Conservation (phyloP, 53 echinoderm and acorn worm species). For the Echinarachnius parma region DNA sequence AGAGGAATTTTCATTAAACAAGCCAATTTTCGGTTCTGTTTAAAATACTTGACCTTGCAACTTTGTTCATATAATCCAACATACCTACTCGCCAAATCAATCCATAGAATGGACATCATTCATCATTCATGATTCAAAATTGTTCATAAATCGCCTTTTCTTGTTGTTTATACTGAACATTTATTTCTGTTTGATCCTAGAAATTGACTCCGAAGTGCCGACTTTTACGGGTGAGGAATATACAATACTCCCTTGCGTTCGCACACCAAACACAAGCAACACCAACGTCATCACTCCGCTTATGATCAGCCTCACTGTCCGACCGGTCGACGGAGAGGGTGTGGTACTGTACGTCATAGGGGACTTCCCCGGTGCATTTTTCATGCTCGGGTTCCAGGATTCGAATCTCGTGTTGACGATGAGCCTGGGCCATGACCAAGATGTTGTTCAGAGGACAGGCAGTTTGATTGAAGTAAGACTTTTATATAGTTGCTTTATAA, state of each 20-base stretch:
- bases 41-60: no score
- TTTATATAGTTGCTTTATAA: no score
- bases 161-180: no score
- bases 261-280: slow-evolving; percentile 13
- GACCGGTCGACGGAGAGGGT: slow-evolving; percentile 41
- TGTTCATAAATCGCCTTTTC: no score
- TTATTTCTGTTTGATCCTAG: slow-evolving; percentile 28
- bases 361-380: slow-evolving; percentile 54
- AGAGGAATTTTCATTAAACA: no score
- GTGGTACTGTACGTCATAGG: slow-evolving; percentile 60
- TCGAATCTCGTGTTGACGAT: slow-evolving; percentile 44
- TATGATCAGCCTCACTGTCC: slow-evolving; percentile 44
- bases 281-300: slow-evolving; percentile 9
- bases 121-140: no score
- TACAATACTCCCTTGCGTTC: slow-evolving; percentile 42
- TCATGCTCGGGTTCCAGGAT: slow-evolving; percentile 53
- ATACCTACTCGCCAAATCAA: no score
- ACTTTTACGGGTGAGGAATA: slow-evolving; percentile 69
- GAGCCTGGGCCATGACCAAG: slow-evolving; percentile 47
- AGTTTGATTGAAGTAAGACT: slow-evolving; percentile 40
- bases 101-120: no score
- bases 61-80: no score
- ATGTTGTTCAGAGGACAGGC: slow-evolving; percentile 9
- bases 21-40: no score
- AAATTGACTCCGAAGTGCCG: slow-evolving; percentile 62